Conservation (phyloP, 2,888 invertebrate species). For the Eupeodes luniger region DNA sequence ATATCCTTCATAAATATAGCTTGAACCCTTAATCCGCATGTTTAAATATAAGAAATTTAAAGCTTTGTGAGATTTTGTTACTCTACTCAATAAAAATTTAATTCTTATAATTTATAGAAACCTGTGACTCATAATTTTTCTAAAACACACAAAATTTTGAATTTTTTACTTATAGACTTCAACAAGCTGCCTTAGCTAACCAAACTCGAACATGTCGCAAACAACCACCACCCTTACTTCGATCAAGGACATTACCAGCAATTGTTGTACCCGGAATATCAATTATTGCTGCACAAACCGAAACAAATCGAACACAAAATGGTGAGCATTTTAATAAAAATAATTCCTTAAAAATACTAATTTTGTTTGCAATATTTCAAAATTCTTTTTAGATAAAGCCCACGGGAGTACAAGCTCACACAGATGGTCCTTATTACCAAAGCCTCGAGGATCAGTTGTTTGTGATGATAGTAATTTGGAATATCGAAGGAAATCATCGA, state of each 20-base stretch:
- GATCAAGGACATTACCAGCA: slow-evolving; percentile 94
- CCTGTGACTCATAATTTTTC: neutral
- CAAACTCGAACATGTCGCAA: slow-evolving; percentile 85
- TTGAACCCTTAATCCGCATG: no score
- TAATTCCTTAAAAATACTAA: neutral
- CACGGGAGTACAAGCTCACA: slow-evolving; percentile 78
- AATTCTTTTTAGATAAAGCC: slow-evolving; percentile 54
- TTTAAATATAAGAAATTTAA: no score
- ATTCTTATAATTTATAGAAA: neutral
- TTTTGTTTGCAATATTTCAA: neutral
- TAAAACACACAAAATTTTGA: neutral
- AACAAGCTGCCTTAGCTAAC: slow-evolving; percentile 86
- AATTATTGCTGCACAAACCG: slow-evolving; percentile 92
- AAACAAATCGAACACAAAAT: slow-evolving; percentile 86
- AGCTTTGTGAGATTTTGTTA: no score
- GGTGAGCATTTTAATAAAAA: slow-evolving; percentile 81
- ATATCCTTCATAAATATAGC: no score
- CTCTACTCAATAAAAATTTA: no score
- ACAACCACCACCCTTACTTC: slow-evolving; percentile 90
- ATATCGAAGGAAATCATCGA: slow-evolving; percentile 83
- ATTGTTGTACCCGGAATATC: slow-evolving; percentile 94
- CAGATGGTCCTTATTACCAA: slow-evolving; percentile 81
- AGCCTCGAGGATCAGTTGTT: slow-evolving; percentile 85
- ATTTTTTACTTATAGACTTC: slow-evolving; percentile 82
- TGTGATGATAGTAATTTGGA: slow-evolving; percentile 82